Conservation (phyloP, 2,888 invertebrate genomes). For the Uloborus plumipes region DNA sequence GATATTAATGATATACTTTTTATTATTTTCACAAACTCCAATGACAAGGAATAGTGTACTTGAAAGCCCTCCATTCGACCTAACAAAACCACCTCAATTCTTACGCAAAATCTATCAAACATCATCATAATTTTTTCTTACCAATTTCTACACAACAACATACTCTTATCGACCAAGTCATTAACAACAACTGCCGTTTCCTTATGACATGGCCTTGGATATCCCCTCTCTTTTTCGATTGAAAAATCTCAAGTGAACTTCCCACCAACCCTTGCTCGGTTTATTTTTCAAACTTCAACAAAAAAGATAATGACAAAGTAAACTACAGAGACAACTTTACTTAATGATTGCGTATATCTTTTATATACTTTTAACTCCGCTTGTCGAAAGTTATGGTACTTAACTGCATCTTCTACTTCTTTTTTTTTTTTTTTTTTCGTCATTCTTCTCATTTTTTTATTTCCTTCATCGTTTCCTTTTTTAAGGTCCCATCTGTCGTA, state of each 20-base stretch:
- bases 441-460: constrained; percentile 21
- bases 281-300: constrained; percentile 20
- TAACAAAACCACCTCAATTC: too few relatives aligned
- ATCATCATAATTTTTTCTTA: too few relatives aligned
- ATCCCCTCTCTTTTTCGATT: constrained; percentile 13
- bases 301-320: constrained; percentile 52
- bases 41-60: too few relatives aligned
- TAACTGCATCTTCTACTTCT: constrained; percentile 33
- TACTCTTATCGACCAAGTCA: not conserved
- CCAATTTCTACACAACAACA: too few relatives aligned
- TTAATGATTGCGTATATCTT: constrained; percentile 55
- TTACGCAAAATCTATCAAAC: too few relatives aligned
- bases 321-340: constrained; percentile 50
- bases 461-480: constrained; percentile 36
- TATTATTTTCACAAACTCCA: too few relatives aligned
- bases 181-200: constrained; percentile 29
- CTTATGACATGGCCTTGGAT: constrained; percentile 5
- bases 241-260: too few relatives aligned
- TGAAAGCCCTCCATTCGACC: too few relatives aligned
- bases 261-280: too few relatives aligned
- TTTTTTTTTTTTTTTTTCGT: constrained; percentile 8
- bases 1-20: too few relatives aligned
- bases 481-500: constrained; percentile 53
- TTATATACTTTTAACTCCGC: constrained; percentile 41
- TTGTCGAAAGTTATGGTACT: constrained; percentile 59